Evolutionary conservation across 2,113 vertebrate species (phyloP).

Genomic region (Strigops habroptila): DNA sequence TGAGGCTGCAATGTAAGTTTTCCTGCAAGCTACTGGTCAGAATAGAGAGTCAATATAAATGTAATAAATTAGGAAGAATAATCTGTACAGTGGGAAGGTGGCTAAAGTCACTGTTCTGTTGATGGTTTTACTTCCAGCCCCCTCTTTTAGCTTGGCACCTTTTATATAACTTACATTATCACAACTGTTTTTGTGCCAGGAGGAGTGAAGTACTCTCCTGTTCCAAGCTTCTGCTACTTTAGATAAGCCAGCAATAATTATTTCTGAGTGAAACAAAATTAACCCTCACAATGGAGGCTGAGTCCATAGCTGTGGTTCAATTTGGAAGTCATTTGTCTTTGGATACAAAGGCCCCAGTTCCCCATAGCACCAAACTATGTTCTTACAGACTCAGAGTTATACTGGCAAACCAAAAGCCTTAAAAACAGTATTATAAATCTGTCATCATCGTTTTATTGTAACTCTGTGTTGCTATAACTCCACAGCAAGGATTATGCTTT

Average conservation of each 20-base stretch:
- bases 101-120: background rate
- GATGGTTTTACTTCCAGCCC: slow-evolving; percentile 5
- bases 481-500: background rate
- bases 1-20: background rate
- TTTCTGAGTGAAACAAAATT: slow-evolving; percentile 60
- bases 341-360: background rate
- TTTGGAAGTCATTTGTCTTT: slow-evolving; percentile 26
- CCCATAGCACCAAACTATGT: background rate
- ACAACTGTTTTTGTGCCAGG: slow-evolving; percentile 54
- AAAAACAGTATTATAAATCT: background rate
- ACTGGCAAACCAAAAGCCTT: background rate
- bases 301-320: slow-evolving; percentile 6
- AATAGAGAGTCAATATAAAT: background rate
- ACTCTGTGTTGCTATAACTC: background rate
- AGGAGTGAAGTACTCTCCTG: slow-evolving; percentile 55
- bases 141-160: slow-evolving; percentile 6
- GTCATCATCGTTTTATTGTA: background rate
- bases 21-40: background rate
- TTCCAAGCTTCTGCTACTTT: slow-evolving; percentile 66
- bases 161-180: slow-evolving; percentile 57
- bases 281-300: slow-evolving; percentile 47
- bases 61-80: background rate
- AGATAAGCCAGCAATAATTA: slow-evolving; percentile 67
- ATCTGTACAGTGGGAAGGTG: background rate
- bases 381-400: background rate